These are phyloP conservation scores for Lerista edwardsae DNA, from an alignment of 2,797 vertebrate species.

Conservation along the genomic window DNA sequence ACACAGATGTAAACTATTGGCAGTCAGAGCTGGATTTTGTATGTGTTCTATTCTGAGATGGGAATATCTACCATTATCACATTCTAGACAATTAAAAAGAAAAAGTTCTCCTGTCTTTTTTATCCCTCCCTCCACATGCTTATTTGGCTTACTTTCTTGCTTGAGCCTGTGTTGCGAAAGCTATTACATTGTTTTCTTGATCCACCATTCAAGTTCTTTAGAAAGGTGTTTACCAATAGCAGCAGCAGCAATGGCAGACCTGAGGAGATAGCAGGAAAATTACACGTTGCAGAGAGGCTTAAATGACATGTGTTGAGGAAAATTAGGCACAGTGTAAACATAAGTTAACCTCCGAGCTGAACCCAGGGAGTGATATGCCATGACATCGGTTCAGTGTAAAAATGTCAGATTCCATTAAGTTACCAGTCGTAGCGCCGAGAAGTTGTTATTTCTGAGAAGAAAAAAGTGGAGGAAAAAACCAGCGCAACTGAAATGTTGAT, in stretches of 20 bases:
- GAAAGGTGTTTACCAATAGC: conserved; percentile 23
- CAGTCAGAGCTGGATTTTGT: not conserved
- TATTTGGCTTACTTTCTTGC: conserved; percentile 46
- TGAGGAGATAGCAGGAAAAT: conserved; percentile 13
- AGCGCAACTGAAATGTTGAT: conserved; percentile 28
- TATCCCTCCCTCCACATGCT: not conserved
- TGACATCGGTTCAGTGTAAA: not conserved
- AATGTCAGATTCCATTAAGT: not conserved
- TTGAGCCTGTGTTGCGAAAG: conserved; percentile 40
- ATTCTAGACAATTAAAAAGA: conserved; percentile 30
- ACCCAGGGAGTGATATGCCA: not conserved
- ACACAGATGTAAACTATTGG: conserved; percentile 38
- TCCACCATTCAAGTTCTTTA: conserved; percentile 28
- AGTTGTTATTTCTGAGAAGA: not conserved
- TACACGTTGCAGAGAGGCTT: conserved; percentile 8
- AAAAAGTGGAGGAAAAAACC: not conserved
- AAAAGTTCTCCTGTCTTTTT: conserved; percentile 32
- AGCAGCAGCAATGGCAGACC: conserved; percentile 37
- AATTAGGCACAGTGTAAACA: conserved; percentile 22
- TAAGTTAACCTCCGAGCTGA: conserved; percentile 23
- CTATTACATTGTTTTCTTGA: conserved; percentile 22
- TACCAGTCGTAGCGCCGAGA: not conserved
- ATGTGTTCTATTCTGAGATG: not conserved
- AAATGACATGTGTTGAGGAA: conserved; percentile 42
- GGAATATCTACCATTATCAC: conserved; percentile 22